Base-by-base conservation (phyloP, 2,113 vertebrate species). In the Cavia porcellus region DNA sequence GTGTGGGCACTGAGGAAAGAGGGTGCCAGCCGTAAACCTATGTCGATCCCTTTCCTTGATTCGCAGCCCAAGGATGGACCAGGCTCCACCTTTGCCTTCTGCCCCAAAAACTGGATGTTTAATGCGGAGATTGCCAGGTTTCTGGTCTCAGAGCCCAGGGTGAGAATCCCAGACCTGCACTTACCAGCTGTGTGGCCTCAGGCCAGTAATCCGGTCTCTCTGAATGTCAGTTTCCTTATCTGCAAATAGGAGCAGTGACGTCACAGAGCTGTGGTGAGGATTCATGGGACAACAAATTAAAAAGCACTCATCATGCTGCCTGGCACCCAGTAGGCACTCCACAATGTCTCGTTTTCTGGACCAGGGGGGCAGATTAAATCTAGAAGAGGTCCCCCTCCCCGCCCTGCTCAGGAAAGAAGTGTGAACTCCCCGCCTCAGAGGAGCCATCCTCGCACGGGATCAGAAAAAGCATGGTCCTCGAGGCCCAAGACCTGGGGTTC, bases 51-150 rank as follows among this genome's bases (percentile, higher is more conserved):
- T 25, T 30, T 47, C 28, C 45, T 32, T 1, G 5, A n/a, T 7
- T 42, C n/a, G 52, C 25, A 25, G 64, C 64, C 59, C n/a, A 3
- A n/a, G 57, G 42, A 8, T 1, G 22, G 61, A 20, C 83, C 62
- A 2, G 28, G 55, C 45, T 30, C 74, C 28, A 47, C 28, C 0
- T 38, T 14, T 24, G 38, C 52, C 5, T 68, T 68, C 47, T 75
- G 25, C 32, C 52, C 28, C 13, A 28, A 30, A 32, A 17, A 6
- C 12, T 50, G 14, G 14, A 15, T 14, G 64, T n/a, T 81, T 4
- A 1, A n/a, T 3, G n/a, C 2, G 1, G 2, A 1, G n/a, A 10
- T 10, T 14, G 32, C 20, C 25, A 9, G 25, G 25, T 35, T 47
- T 47, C n/a, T 25, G 38, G 4, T 61, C 61, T 35, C 2, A 2